Base-by-base conservation (phyloP, 2,113 vertebrate species). In the Notothenia coriiceps region DNA sequence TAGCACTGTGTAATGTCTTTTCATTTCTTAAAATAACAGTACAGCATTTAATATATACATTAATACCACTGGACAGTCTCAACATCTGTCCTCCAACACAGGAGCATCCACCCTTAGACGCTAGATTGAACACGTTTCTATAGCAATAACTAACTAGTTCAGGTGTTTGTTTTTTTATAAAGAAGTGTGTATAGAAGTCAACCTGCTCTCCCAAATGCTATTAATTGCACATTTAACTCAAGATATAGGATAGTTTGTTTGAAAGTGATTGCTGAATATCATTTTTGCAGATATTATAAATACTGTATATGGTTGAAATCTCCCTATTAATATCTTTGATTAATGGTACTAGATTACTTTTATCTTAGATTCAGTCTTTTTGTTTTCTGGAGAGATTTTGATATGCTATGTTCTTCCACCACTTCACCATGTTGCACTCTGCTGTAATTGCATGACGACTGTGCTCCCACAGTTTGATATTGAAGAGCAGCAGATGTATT, bases 401-500 rank as follows among this genome's bases (percentile, higher is more conserved):
- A 90, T 91, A 80, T 91, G 57, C 70, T 64, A 73, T 82, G 65
- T 87, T 90, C 88, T 89, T 82, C 77, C 86, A 92, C 86, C 92
- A 90, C 91, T 85, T 76, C 33, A 70, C 49, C 57, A 47, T 68
- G 60, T 78, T 90, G 84, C 82, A 75, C 75, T 88, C 83, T 90
- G 90, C 86, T 91, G 83, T 82, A 63, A 70, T 83, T 87, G 78
- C 75, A 91, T 92, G 88, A 92, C 43, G 81, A 85, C 83, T 13
- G 90, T 85, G 91, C 64, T 75, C 68, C 40, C 49, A 43, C 86
- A 35, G 83, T 94, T 89, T 89, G 89, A 94, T 83, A 76, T 80
- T 25, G 59, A 84, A 85, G 64, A 69, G 70, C 89, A 88, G 90
- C 89, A 91, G 88, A 91, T 90, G 91, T 94, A 94, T 95, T 93